phyloP scores from a whole-genome alignment of 2,888 invertebrate genomes.

The Drosophila paramelanica region DNA sequence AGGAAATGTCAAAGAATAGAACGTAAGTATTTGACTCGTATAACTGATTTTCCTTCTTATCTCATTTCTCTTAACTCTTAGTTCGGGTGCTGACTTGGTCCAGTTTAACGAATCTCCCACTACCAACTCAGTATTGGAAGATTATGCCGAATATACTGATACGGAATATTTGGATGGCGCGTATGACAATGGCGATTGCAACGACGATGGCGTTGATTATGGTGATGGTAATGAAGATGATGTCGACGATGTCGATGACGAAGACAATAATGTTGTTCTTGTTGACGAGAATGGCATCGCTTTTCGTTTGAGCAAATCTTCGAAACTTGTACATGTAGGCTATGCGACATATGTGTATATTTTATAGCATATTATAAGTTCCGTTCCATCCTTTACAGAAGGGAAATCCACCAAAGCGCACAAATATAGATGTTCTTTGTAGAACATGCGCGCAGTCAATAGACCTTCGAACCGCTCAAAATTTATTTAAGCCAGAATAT shows the following conservation, averaged over 20 bases:
- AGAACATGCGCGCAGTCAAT: slow-evolving; percentile 51
- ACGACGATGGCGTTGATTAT: neutral
- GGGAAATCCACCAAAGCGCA: neutral
- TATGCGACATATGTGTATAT: neutral
- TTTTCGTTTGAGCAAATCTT: neutral
- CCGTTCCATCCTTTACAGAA: neutral
- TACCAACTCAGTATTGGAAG: slow-evolving; percentile 12
- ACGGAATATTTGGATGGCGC: slow-evolving; percentile 40
- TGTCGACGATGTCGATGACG: neutral
- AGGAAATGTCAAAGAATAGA: slow-evolving; percentile 19
- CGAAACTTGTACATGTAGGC: slow-evolving; percentile 4
- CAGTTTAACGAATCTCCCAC: slow-evolving; percentile 4
- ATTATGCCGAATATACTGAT: slow-evolving; percentile 30
- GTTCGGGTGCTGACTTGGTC: slow-evolving; percentile 10
- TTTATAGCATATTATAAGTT: neutral
- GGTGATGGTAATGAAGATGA: slow-evolving; percentile 1
- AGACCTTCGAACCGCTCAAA: slow-evolving; percentile 11
- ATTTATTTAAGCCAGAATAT: slow-evolving; percentile 43
- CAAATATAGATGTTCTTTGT: slow-evolving; percentile 21
- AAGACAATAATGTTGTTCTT: slow-evolving; percentile 1
- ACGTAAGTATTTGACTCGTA: neutral
- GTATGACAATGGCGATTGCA: slow-evolving; percentile 4
- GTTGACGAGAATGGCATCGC: neutral
- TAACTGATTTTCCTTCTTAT: too few species aligned
- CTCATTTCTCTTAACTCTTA: neutral